Evolutionary conservation across 2,113 vertebrate species (phyloP), one percentile per base, ranked within the genome.

Genomic region (Tympanuchus pallidicinctus): DNA sequence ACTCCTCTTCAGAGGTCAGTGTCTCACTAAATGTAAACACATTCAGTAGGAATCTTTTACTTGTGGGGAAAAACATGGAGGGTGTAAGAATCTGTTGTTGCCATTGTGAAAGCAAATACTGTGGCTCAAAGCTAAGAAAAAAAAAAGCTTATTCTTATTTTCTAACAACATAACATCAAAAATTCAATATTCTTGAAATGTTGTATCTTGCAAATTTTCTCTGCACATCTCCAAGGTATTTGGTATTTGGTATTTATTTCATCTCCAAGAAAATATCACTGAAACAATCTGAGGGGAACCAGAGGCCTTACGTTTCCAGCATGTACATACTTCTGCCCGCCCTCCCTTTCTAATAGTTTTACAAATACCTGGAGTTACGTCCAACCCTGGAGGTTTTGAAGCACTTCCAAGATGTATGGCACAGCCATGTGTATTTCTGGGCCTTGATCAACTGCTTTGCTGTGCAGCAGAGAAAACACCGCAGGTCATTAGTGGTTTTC

Each of bases 11-110:
- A 60, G 67, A 74, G 16, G 13, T 34, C 19, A 67, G 24, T 5
- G 27, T 13, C 54, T 57, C 48, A 10, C 19, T 40, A 40, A 34
- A 11, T 1, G 54, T 10, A 16, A 86, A 83, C 54, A 52, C 6
- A 6, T 45, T 32, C 12, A 17, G 15, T 13, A 38, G 22, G 36
- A 40, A 54, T n/a, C 30, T 2, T 54, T 54, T 54, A 28, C 27
- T 17, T 54, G 27, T 54, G 52, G 7, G 42, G 22, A 77, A 67
- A 48, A 83, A 40, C 0, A 0, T 0, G 4, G 34, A 74, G 30
- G 40, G 24, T n/a, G 14, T 17, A 86, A 74, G 56, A 90, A 85
- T 43, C 50, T 42, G 21, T 11, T 38, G 11, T 2, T 65, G 77
- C 32, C 65, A 7, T 19, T 83, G 69, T 47, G 34, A 61, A 70